Percentiles rank a stretch among this genome's conserved stretches.
phyloP scores from a whole-genome alignment of 2,797 vertebrate species.

The Sebastes miniatus region DNA sequence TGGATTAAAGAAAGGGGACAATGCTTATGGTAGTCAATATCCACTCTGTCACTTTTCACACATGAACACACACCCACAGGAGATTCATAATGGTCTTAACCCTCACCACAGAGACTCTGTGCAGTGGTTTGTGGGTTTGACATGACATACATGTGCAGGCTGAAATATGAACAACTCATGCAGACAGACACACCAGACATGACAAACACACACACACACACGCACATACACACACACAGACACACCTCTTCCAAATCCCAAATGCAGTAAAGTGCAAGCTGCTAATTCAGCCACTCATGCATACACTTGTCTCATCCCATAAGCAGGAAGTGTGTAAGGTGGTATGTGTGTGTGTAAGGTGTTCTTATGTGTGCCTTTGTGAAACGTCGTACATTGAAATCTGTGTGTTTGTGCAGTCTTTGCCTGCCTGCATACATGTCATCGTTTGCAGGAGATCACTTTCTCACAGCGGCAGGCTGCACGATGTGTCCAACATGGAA shows the following conservation, averaged over 20 bases:
- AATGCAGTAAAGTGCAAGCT: constrained; percentile 11
- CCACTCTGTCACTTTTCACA: background rate
- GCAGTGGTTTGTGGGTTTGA: constrained; percentile 16
- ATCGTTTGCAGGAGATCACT: background rate
- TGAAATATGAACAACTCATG: background rate
- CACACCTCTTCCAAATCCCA: background rate
- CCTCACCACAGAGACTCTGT: constrained; percentile 6
- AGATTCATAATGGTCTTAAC: constrained; percentile 47
- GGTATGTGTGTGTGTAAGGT: background rate
- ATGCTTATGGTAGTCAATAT: background rate
- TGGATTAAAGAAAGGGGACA: background rate
- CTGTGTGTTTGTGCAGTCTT: background rate
- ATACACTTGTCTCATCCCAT: constrained; percentile 38
- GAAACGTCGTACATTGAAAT: background rate
- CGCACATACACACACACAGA: background rate
- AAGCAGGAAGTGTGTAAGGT: constrained; percentile 1
- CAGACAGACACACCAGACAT: no score
- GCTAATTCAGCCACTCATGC: constrained; percentile 25
- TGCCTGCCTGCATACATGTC: background rate
- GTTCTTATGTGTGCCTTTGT: background rate
- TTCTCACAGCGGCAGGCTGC: background rate
- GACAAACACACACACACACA: background rate
- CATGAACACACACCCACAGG: background rate
- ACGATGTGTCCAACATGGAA: constrained; percentile 25
- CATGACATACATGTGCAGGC: constrained; percentile 10